phyloP scores from a whole-genome alignment of 2,797 vertebrate species.

The Danio tinwini region DNA sequence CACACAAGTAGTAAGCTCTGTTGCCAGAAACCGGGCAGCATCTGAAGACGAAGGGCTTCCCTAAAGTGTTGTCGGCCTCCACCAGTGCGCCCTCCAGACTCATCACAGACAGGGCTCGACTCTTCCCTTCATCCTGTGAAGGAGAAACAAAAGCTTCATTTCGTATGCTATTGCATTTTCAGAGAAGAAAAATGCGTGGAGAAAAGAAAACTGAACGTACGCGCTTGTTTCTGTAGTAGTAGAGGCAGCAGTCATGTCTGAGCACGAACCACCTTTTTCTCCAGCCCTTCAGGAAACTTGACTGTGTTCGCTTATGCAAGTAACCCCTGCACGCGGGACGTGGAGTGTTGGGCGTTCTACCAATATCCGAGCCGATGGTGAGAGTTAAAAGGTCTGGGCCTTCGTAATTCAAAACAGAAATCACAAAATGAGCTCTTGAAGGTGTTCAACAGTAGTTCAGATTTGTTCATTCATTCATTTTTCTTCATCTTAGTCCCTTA shows the following conservation, averaged over 20 bases:
- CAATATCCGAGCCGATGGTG: slow-evolving; percentile 90
- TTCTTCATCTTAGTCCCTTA: too few relatives aligned
- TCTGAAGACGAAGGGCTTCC: slow-evolving; percentile 91
- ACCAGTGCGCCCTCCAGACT: slow-evolving; percentile 89
- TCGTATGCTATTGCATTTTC: background rate
- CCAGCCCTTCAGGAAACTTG: slow-evolving; percentile 88
- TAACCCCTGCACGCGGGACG: slow-evolving; percentile 87
- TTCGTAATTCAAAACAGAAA: slow-evolving; percentile 58
- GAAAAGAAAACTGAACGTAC: slow-evolving; percentile 70
- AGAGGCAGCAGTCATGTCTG: slow-evolving; percentile 85
- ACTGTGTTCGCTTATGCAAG: slow-evolving; percentile 88
- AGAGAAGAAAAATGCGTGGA: background rate
- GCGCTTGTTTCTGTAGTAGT: slow-evolving; percentile 90
- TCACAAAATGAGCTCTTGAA: background rate
- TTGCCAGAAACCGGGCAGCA: slow-evolving; percentile 80
- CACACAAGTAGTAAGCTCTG: slow-evolving; percentile 85
- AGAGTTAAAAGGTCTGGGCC: slow-evolving; percentile 87
- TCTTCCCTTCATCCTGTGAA: slow-evolving; percentile 88
- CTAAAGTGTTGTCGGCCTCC: slow-evolving; percentile 80
- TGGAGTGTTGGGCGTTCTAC: slow-evolving; percentile 83
- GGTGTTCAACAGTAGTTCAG: background rate
- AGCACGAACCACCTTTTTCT: slow-evolving; percentile 94
- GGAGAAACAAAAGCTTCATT: background rate
- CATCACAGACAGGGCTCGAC: slow-evolving; percentile 77
- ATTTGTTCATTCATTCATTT: too few relatives aligned